Base-by-base conservation (phyloP, 2,797 vertebrate genomes). In the Scolopax rusticola region DNA sequence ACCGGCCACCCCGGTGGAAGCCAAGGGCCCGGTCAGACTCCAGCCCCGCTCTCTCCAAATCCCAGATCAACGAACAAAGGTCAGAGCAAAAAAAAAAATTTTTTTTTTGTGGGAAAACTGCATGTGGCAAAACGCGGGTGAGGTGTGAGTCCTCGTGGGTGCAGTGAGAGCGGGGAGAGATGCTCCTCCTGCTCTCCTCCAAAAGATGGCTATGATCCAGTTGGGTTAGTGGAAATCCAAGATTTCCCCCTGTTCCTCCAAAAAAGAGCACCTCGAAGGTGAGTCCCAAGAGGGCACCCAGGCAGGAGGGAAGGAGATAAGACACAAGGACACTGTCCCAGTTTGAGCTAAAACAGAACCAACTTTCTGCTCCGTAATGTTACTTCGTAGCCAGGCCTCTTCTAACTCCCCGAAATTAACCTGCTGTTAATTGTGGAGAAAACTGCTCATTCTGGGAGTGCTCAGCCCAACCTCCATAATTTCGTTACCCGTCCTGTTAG, bases 21-120 rank as follows among this genome's bases (percentile, higher is more conserved):
- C 71, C 79, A 95, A 53, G 25, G 50, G 71, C 50, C 51, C 1
- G 1, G 64, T 40, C 48, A 90, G 53, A 11, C 71, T 88, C 68
- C 61, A 54, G 61, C 2, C 0, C 56, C 4, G 1, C 57, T 78
- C 43, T 79, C 83, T 93, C 85, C 85, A 84, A 68, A 86, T 51
- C 69, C 67, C 61, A 83, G 57, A 7, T 43, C 41, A 90, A 50
- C 28, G 96, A 82, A 25, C 96, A 97, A 96, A 97, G 95, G 92
- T 95, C 95, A 79, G 57, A 50, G 18, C 51, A 11, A 53, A 53
- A 51, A 47, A 36, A 36, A 36, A 36, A 36, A 36, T 41, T 41
- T 40, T 45, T 30, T 53, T 53, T 15, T 43, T 80, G 84, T 87
- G 24, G 93, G 88, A 88, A 94, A 84, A 45, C 1, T 71, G 40